phyloP scores from a whole-genome alignment of 2,797 vertebrate species.

The Loris lydekkerianus region DNA sequence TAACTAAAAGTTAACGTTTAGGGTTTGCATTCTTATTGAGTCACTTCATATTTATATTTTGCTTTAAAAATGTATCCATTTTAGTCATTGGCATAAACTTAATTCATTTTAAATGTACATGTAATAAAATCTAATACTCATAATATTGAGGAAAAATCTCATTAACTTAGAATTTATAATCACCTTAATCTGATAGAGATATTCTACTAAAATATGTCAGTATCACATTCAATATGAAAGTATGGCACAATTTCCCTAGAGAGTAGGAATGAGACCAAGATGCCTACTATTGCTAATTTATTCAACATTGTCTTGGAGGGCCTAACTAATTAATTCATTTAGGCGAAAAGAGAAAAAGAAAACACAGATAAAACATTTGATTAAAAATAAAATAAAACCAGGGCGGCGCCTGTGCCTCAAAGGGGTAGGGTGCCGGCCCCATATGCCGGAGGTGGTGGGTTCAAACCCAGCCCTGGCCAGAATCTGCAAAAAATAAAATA shows the following conservation, averaged over 20 bases:
- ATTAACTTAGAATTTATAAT: background rate
- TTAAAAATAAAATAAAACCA: background rate
- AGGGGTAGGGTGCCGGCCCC: too few relatives aligned
- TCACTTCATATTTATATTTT: background rate
- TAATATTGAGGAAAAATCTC: background rate
- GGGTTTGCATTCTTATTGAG: background rate
- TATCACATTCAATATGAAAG: background rate
- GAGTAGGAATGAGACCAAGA: background rate
- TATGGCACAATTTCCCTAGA: background rate
- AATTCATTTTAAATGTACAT: constrained; percentile 1
- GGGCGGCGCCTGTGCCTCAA: too few relatives aligned
- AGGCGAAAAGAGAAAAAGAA: background rate
- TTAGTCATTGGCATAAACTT: background rate
- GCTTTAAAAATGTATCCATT: background rate
- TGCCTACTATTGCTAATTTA: background rate
- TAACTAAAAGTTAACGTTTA: background rate
- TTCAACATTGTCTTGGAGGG: background rate
- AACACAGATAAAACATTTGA: background rate
- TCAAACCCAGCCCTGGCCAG: too few relatives aligned
- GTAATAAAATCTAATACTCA: background rate
- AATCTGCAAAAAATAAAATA: too few relatives aligned
- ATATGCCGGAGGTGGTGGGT: too few relatives aligned
- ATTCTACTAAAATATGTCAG: background rate
- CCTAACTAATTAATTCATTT: background rate
- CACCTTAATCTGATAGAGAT: background rate